A percentile compares a stretch with the other conserved stretches of the same genome.
Conservation (phyloP, 2,113 vertebrate genomes). For the Eretmochelys imbricata region DNA sequence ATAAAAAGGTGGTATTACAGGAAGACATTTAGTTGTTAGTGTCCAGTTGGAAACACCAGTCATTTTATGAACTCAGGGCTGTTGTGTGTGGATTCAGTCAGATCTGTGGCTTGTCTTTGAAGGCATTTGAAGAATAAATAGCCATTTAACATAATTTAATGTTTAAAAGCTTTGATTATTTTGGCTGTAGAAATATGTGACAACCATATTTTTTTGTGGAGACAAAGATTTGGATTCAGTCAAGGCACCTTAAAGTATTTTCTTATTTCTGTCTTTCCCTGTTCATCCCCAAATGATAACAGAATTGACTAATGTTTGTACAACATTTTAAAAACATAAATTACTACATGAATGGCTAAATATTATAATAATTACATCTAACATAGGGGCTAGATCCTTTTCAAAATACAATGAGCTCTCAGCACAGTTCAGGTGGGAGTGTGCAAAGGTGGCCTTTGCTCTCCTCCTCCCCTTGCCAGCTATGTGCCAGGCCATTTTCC, state of each 20-base stretch:
- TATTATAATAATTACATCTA: not conserved
- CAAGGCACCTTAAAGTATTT: not conserved
- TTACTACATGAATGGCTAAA: not conserved
- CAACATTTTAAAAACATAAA: not conserved
- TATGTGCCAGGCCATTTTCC: not conserved
- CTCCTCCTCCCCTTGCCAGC: not conserved
- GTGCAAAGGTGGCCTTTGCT: not conserved
- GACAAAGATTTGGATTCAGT: not conserved
- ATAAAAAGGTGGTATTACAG: constrained; percentile 17
- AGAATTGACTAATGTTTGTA: not conserved
- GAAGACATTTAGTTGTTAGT: constrained; percentile 29
- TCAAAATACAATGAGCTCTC: not conserved
- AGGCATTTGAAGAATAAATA: not conserved
- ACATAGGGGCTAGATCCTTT: not conserved
- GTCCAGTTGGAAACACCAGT: constrained; percentile 11
- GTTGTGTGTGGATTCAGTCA: constrained; percentile 8
- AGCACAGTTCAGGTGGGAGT: not conserved
- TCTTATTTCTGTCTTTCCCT: not conserved
- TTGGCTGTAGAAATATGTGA: not conserved
- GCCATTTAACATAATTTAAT: not conserved
- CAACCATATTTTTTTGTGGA: not conserved
- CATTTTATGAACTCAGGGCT: constrained; percentile 29
- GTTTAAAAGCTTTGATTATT: not conserved
- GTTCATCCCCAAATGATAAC: not conserved
- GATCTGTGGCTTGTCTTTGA: constrained; percentile 26